Conservation (phyloP, 1,140 invertebrate genomes). For the Harlomillsia oculata region DNA sequence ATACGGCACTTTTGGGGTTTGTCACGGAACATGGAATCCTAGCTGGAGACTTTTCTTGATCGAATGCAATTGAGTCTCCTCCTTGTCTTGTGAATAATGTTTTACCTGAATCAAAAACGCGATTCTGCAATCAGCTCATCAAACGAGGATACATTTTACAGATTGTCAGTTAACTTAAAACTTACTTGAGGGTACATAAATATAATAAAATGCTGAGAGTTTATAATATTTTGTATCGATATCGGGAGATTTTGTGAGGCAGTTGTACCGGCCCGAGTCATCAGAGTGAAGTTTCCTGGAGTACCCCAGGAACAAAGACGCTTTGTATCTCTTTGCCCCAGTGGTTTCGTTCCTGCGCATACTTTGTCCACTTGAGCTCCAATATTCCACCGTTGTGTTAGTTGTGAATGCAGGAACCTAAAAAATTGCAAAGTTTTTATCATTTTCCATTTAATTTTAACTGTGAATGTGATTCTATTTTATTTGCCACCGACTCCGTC, state of each 20-base stretch:
- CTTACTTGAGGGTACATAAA: slow-evolving; percentile 12
- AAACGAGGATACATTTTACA: too few species aligned
- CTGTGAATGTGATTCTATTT: too few species aligned
- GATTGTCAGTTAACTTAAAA: background rate
- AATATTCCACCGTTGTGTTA: slow-evolving; percentile 18
- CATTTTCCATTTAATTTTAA: background rate
- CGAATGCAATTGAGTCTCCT: slow-evolving; percentile 10
- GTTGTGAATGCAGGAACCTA: slow-evolving; percentile 10
- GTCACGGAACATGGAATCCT: slow-evolving; percentile 21
- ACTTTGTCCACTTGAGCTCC: slow-evolving; percentile 1
- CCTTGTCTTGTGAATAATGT: slow-evolving; percentile 11
- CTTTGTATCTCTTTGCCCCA: slow-evolving; percentile 19
- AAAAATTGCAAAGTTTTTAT: background rate
- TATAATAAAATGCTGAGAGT: slow-evolving; percentile 17
- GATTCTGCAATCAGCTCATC: too few species aligned
- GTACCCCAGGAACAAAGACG: slow-evolving; percentile 6
- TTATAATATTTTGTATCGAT: slow-evolving; percentile 15
- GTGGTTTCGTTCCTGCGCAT: slow-evolving; percentile 6
- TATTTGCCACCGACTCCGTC: slow-evolving; percentile 3
- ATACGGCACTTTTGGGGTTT: slow-evolving; percentile 14
- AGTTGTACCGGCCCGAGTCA: slow-evolving; percentile 21
- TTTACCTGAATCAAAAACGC: slow-evolving; percentile 2
- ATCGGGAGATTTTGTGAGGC: slow-evolving; percentile 17
- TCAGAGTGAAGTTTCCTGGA: slow-evolving; percentile 1
- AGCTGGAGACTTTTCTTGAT: slow-evolving; percentile 17